Conservation (phyloP, 2,797 vertebrate genomes). For the Picus viridis region DNA sequence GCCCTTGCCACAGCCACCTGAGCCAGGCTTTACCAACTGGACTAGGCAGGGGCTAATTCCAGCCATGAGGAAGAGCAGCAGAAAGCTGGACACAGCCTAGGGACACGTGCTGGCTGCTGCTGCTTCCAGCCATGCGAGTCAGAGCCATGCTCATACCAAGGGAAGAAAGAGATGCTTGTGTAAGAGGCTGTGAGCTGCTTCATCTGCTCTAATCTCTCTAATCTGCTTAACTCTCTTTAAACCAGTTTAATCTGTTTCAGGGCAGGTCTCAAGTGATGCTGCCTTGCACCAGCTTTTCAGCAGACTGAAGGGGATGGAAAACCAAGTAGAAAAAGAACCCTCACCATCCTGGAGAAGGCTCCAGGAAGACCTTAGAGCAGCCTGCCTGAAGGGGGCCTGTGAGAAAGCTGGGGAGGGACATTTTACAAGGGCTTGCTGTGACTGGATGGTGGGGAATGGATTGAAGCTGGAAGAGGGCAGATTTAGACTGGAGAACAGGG, state of each 20-base stretch:
- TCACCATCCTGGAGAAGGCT: not conserved
- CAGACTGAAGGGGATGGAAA: not conserved
- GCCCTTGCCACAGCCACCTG: not conserved
- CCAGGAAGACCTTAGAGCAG: too few relatives aligned
- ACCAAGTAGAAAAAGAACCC: not conserved
- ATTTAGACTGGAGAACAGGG: too few relatives aligned
- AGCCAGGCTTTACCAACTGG: not conserved
- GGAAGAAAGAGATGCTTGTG: not conserved
- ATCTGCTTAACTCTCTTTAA: not conserved
- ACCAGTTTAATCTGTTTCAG: not conserved
- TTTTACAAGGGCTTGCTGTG: too few relatives aligned
- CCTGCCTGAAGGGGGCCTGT: too few relatives aligned
- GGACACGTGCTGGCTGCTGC: accelerated
- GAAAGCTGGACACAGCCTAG: not conserved
- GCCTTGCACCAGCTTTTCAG: not conserved
- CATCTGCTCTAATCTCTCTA: not conserved
- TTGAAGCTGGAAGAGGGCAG: too few relatives aligned
- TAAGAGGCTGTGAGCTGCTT: not conserved
- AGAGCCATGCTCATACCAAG: not conserved
- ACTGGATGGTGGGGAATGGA: too few relatives aligned
- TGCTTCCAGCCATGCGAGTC: not conserved
- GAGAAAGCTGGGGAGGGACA: too few relatives aligned
- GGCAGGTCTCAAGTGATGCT: not conserved
- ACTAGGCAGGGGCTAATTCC: not conserved
- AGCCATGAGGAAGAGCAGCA: not conserved